Conservation (phyloP, 92 coral and sea anemone species). For the Palythoa heliodiscus region DNA sequence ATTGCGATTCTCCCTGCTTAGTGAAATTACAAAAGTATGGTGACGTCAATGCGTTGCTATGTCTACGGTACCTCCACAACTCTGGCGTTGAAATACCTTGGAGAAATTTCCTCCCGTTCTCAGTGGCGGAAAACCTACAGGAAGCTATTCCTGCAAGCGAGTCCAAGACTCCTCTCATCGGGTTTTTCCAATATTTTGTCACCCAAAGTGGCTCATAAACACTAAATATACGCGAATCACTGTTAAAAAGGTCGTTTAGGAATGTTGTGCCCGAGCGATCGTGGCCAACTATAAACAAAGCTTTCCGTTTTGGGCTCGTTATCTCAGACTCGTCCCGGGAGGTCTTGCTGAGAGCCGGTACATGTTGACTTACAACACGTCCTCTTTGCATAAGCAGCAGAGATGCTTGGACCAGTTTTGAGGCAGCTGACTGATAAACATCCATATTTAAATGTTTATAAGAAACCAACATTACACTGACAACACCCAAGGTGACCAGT, state of each 20-base stretch:
- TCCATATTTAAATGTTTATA: background rate
- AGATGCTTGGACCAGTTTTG: background rate
- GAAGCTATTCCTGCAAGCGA: constrained; percentile 37
- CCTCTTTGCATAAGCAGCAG: background rate
- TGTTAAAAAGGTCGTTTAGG: constrained; percentile 59
- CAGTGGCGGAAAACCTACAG: constrained; percentile 58
- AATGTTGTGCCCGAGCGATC: constrained; percentile 80
- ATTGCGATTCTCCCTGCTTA: background rate
- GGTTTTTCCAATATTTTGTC: constrained; percentile 27
- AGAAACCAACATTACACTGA: background rate
- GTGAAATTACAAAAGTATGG: constrained; percentile 49
- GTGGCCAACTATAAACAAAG: constrained; percentile 61
- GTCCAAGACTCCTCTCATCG: constrained; percentile 21
- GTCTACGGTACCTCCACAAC: constrained; percentile 25
- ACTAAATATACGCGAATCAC: constrained; percentile 60
- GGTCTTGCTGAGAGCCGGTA: background rate
- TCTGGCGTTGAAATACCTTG: constrained; percentile 4
- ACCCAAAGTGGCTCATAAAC: constrained; percentile 82
- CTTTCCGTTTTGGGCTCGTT: constrained; percentile 25
- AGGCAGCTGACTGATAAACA: background rate
- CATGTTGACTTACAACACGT: background rate
- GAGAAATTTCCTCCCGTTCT: constrained; percentile 50
- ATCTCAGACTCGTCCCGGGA: no score
- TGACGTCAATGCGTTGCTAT: constrained; percentile 47
- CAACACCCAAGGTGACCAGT: background rate